Percentiles rank a stretch among this genome's conserved stretches.
Evolutionary conservation across 1,140 invertebrate genomes (phyloP).

Genomic region (Bacillus rossius): DNA sequence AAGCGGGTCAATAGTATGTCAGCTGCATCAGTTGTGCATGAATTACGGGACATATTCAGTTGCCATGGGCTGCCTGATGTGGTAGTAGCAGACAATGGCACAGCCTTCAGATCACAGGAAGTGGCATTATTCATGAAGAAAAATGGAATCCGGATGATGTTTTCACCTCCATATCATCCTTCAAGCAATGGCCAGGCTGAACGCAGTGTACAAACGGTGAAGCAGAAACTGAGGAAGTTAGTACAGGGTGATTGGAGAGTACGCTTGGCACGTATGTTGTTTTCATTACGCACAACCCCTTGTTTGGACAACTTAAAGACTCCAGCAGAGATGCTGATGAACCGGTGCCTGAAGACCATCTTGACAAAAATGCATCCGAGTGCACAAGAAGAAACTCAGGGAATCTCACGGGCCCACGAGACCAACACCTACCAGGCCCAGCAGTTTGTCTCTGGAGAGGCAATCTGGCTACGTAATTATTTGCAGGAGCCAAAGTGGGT

Average conservation of each 20-base stretch:
- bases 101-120: constrained; percentile 23
- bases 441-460: not conserved
- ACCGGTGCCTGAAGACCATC: not conserved
- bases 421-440: not conserved
- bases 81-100: constrained; percentile 19
- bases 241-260: not conserved
- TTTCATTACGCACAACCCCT: not conserved
- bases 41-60: not conserved
- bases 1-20: not conserved
- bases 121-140: constrained; percentile 30
- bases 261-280: not conserved
- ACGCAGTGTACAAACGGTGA: constrained; percentile 12
- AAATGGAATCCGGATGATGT: constrained; percentile 31
- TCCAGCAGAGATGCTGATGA: not conserved
- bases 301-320: not conserved
- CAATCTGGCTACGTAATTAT: too few relatives aligned
- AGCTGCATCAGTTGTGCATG: not conserved
- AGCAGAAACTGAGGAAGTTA: not conserved
- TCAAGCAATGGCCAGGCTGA: constrained; percentile 38
- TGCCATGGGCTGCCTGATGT: constrained; percentile 14
- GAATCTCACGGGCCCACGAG: not conserved
- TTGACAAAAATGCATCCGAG: not conserved
- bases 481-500: too few relatives aligned
- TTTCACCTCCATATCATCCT: constrained; percentile 33
- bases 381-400: not conserved